Evolutionary conservation across 37 sponge, comb jelly and placozoan species (phyloP), one percentile per base, ranked within the genome.

Genomic region (Ianthella basta): DNA sequence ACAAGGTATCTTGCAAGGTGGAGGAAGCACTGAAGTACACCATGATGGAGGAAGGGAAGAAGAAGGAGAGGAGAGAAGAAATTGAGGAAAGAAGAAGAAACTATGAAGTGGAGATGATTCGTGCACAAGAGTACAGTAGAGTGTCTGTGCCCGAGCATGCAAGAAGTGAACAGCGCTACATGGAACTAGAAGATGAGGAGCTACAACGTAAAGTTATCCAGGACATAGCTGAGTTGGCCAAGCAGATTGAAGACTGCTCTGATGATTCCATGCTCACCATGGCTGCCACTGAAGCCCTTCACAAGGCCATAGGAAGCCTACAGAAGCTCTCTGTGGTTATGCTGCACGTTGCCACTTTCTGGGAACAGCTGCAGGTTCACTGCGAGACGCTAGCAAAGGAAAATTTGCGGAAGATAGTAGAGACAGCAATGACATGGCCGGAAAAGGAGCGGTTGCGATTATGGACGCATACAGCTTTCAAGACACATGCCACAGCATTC

Each of bases 281-380:
- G 4, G 35, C 19, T 12, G 88, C 89, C 2, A 80, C 75, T 34
- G 54, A 86, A 23, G 82, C 89, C 20, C 77, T 92, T 0, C 89
- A 92, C 24, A 39, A 88, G n/a, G 89, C 92, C 4, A 79, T 79
- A 29, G 69, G 79, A n/a, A 84, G 60, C 41, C 80, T 92, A 36
- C 73, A 88, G 55, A 20, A 79, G 27, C 92, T 92, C 0, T 70
- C 92, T 60, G 73, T 83, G 19, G 69, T 92, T 0, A 92, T 92
- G 92, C 73, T 85, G 81, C 60, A 85, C 57, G 89, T 80, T 23
- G 92, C 92, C 16, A 29, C 66, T 15, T 92, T 92, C 38, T 92
- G 92, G 92, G 56, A 77, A 16, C 82, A 81, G 50, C 63, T 92
- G 86, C 83, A 88, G 44, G 37, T 60, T 0, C 89, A 92, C 39